phyloP scores from a whole-genome alignment of 2,797 vertebrate species.

The Sebastes variabilis region DNA sequence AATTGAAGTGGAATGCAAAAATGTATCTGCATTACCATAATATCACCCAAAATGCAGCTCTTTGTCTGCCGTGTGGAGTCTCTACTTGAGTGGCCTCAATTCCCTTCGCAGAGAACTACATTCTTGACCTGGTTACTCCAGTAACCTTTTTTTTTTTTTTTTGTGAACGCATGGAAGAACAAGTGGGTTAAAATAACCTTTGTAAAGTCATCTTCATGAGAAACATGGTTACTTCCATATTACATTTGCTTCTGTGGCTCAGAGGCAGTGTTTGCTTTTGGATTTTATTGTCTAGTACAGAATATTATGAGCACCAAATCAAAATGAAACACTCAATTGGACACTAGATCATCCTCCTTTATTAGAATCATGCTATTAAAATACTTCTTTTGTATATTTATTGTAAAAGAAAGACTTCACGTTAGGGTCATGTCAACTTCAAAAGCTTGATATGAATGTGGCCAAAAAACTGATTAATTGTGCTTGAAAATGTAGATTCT shows the following conservation, averaged over 20 bases:
- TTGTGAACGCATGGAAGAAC: constrained; percentile 14
- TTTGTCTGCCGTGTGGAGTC: background rate
- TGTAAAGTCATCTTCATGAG: background rate
- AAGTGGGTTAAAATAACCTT: constrained; percentile 32
- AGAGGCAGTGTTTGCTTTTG: background rate
- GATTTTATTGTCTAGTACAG: background rate
- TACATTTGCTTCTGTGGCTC: background rate
- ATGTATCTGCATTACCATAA: background rate
- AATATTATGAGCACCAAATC: background rate
- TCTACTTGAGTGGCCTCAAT: constrained; percentile 29
- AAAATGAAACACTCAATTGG: background rate
- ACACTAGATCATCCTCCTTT: background rate
- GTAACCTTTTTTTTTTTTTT: constrained; percentile 50
- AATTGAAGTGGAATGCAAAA: background rate
- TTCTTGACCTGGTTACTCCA: constrained; percentile 45
- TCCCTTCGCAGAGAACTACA: constrained; percentile 22
- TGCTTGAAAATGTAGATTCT: background rate
- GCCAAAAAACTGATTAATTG: too few relatives aligned
- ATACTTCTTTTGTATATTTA: background rate
- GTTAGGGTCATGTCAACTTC: background rate
- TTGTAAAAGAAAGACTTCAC: background rate
- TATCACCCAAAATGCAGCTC: background rate
- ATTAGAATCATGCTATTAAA: background rate
- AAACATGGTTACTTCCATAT: background rate
- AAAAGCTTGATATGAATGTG: background rate